phyloP scores from a whole-genome alignment of 2,888 invertebrate species.

The Drosophila affinis region DNA sequence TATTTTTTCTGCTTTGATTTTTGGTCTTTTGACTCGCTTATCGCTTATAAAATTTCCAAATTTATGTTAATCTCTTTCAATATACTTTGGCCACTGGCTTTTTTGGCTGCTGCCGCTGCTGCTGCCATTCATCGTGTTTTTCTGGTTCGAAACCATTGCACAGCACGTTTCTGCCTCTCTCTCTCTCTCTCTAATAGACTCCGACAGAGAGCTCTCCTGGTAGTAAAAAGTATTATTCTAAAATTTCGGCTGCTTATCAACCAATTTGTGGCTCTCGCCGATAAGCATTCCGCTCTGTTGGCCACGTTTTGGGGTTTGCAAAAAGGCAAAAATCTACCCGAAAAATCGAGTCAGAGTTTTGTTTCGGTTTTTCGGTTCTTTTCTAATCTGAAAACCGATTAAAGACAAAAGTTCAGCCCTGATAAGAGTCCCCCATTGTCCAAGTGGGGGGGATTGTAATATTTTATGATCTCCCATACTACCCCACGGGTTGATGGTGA shows the following conservation, averaged over 20 bases:
- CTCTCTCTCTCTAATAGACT: background rate
- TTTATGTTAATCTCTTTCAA: conserved; percentile 48
- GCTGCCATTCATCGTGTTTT: conserved; percentile 61
- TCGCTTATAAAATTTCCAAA: conserved; percentile 45
- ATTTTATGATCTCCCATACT: conserved; percentile 26
- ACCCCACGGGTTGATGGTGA: conserved; percentile 24
- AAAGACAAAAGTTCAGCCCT: background rate
- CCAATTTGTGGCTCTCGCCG: conserved; percentile 9
- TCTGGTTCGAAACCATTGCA: conserved; percentile 48
- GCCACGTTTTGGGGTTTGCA: conserved; percentile 26
- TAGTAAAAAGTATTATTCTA: conserved; percentile 13
- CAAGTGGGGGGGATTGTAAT: conserved; percentile 16
- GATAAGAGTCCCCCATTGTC: conserved; percentile 22
- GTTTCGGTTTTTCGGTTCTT: conserved; percentile 7
- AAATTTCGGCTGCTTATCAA: conserved; percentile 28
- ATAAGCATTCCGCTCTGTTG: conserved; percentile 27
- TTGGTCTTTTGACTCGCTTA: conserved; percentile 21
- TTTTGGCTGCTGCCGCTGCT: conserved; percentile 33
- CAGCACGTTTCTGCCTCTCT: conserved; percentile 38
- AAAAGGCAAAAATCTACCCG: conserved; percentile 15
- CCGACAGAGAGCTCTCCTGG: conserved; percentile 11
- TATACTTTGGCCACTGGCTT: conserved; percentile 24
- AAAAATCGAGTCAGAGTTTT: conserved; percentile 30
- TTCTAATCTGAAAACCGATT: conserved; percentile 13
- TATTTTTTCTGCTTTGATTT: conserved; percentile 12